These are phyloP conservation scores for Pollenia labialis DNA, from an alignment of 2,888 invertebrate species.

Conservation along the genomic window DNA sequence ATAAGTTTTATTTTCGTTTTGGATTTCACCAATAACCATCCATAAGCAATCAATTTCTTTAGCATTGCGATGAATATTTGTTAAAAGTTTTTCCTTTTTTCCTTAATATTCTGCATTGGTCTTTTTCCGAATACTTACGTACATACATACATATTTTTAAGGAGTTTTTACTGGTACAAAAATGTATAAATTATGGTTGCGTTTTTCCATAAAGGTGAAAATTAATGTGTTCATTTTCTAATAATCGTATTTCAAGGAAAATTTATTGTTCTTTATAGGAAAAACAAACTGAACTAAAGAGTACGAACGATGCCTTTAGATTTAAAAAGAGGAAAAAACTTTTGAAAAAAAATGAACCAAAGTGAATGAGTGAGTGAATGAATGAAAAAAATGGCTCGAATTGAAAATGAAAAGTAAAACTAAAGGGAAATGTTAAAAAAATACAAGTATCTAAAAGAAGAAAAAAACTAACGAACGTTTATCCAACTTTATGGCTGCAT, in stretches of 20 bases:
- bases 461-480: slow-evolving; percentile 30
- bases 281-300: neutral
- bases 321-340: slow-evolving; percentile 33
- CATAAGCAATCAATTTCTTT: slow-evolving; percentile 41
- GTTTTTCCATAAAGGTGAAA: slow-evolving; percentile 68
- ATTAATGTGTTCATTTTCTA: slow-evolving; percentile 69
- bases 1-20: slow-evolving; percentile 7
- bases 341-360: neutral
- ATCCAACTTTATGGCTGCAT: slow-evolving; percentile 61
- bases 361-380: slow-evolving; percentile 33
- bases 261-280: slow-evolving; percentile 57
- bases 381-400: slow-evolving; percentile 5
- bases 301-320: slow-evolving; percentile 39
- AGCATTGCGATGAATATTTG: slow-evolving; percentile 14
- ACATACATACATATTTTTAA: neutral
- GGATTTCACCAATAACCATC: slow-evolving; percentile 24
- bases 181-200: slow-evolving; percentile 59
- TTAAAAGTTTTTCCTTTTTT: neutral
- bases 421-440: slow-evolving; percentile 36
- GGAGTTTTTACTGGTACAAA: slow-evolving; percentile 17
- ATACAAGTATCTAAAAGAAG: slow-evolving; percentile 13
- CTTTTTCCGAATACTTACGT: neutral
- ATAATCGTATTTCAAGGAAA: slow-evolving; percentile 67
- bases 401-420: slow-evolving; percentile 44
- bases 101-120: neutral